Evolutionary conservation across 2,888 invertebrate genomes (phyloP), one percentile per base, ranked within the genome.

Genomic region (Diplolepis rosae): DNA sequence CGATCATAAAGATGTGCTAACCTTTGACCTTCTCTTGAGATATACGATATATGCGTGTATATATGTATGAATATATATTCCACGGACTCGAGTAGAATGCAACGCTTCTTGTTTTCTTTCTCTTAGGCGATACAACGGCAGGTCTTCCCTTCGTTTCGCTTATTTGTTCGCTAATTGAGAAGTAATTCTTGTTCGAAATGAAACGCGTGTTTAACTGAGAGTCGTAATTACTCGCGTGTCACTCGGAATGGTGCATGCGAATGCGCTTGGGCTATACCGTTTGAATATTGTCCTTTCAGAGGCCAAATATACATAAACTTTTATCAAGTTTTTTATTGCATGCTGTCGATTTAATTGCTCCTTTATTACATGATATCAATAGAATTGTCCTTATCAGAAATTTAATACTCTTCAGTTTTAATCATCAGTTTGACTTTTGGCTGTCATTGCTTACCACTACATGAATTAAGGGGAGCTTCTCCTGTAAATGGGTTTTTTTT

Each of bases 111-210:
- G 51, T 52, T 52, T 52, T 52, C 28, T 54, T 54, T 56, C 56
- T 56, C 24, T 13, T 56, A 32, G 35, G 32, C 35, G 32, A 35
- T 56, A 32, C 18, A 35, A 22, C 22, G 22, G 18, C 24, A 24
- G 61, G 5, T 24, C 32, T 39, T 35, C 24, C 35, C 32, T 66
- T 48, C 51, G 51, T 52, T 67, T 51, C 51, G 35, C 32, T 50
- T 35, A 67, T 67, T 67, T 68, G 68, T 68, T 52, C 35, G 68
- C 68, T 68, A 68, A 68, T 68, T 68, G 54, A 68, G 61, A 61
- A 61, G 61, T 39, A 61, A 61, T 61, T 61, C 61, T 61, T 61
- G 24, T 13, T 24, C 61, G 61, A 61, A 54, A 54, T 54, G 54
- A 54, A 54, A 54, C 54, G 54, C 54, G 54, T 54, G 54, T 54